Conservation (phyloP, 2,888 invertebrate species). For the Ptilodon capucinus region DNA sequence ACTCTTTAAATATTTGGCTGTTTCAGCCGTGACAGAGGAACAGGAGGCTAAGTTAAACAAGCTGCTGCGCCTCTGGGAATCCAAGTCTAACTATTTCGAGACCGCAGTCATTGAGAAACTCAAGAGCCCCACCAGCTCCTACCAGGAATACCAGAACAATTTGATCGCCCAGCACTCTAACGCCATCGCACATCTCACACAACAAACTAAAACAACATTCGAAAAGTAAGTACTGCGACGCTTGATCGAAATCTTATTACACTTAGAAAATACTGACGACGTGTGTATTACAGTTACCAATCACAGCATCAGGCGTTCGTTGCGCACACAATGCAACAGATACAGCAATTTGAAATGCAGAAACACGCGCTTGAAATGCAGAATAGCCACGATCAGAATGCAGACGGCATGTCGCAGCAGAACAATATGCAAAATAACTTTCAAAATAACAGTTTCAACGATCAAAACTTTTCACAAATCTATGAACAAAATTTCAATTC, state of each 20-base stretch:
- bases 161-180: conserved; percentile 91
- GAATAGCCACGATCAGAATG: conserved; percentile 60
- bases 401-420: conserved; percentile 53
- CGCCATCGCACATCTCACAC: conserved; percentile 89
- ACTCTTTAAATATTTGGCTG: conserved; percentile 69
- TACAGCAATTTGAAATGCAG: conserved; percentile 92
- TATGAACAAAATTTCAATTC: conserved; percentile 64
- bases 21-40: conserved; percentile 91
- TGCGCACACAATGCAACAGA: conserved; percentile 94
- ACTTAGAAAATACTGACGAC: conserved; percentile 2
- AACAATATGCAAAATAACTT: conserved; percentile 57
- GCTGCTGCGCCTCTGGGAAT: conserved; percentile 97
- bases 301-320: conserved; percentile 98
- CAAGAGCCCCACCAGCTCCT: conserved; percentile 93
- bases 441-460: conserved; percentile 62
- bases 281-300: conserved; percentile 85
- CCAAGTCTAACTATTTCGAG: conserved; percentile 95
- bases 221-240: conserved; percentile 81
- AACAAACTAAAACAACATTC: conserved; percentile 91
- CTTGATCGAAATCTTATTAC: conserved; percentile 11
- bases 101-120: conserved; percentile 92
- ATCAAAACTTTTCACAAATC: conserved; percentile 58
- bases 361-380: conserved; percentile 85
- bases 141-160: conserved; percentile 94
- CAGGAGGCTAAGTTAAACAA: conserved; percentile 96